Evolutionary conservation across 2,888 invertebrate genomes (phyloP).

Genomic region (Teleogryllus oceanicus): DNA sequence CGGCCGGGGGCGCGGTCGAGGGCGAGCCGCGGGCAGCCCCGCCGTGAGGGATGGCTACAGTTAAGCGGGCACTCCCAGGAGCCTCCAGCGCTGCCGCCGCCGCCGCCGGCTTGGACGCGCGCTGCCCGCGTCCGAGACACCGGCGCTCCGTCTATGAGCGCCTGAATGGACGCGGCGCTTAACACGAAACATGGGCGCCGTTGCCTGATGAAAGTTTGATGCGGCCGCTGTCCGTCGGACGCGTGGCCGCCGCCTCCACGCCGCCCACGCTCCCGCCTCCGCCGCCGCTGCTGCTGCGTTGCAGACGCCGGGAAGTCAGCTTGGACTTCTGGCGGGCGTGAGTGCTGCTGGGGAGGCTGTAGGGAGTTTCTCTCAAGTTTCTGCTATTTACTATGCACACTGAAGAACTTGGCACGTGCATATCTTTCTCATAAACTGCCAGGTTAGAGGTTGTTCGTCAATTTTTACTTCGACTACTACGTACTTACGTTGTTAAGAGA

Average conservation of each 20-base stretch:
- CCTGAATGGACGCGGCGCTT: conserved; percentile 8
- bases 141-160: conserved; percentile 6
- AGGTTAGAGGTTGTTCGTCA: too few species aligned
- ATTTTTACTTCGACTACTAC: too few species aligned
- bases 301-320: too few species aligned
- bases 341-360: too few species aligned
- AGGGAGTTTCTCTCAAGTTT: too few species aligned
- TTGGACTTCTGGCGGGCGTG: too few species aligned
- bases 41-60: not conserved
- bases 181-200: conserved; percentile 10
- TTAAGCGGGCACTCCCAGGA: not conserved
- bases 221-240: conserved; percentile 8
- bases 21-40: not conserved
- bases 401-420: too few species aligned
- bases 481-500: too few species aligned
- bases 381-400: too few species aligned
- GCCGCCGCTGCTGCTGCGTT: too few species aligned
- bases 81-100: not conserved
- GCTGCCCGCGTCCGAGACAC: conserved; percentile 6
- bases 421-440: too few species aligned
- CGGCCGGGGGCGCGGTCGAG: not conserved
- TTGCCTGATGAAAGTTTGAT: conserved; percentile 1
- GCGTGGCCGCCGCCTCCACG: not conserved
- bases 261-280: too few species aligned
- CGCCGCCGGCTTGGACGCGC: not conserved